Evolutionary conservation across 2,797 vertebrate species (phyloP).

Genomic region (Chaetodon trifasciatus): DNA sequence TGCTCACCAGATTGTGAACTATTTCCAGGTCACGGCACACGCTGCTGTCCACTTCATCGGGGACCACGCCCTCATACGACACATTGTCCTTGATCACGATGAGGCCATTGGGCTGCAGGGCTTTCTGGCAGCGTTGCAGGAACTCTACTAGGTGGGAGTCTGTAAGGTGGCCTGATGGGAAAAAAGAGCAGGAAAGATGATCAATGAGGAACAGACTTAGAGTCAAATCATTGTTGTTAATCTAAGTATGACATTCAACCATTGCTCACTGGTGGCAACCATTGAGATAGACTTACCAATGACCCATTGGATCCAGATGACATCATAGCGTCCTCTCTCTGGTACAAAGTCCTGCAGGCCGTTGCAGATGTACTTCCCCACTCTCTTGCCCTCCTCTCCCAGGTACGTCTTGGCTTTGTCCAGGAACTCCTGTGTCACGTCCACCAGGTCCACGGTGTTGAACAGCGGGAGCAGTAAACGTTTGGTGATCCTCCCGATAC

Average conservation of each 20-base stretch:
- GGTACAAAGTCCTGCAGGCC: conserved; percentile 96
- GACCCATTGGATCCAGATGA: conserved; percentile 99
- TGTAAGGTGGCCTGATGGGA: conserved; percentile 91
- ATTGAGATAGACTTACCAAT: conserved; percentile 88
- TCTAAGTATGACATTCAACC: neutral
- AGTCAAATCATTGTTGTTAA: neutral
- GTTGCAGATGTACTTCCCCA: conserved; percentile 92
- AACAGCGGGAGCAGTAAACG: conserved; percentile 94
- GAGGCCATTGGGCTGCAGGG: conserved; percentile 90
- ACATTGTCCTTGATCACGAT: conserved; percentile 98
- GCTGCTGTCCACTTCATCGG: conserved; percentile 98
- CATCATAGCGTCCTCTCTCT: conserved; percentile 89
- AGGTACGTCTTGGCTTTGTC: conserved; percentile 92
- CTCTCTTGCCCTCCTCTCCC: conserved; percentile 90
- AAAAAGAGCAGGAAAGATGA: neutral
- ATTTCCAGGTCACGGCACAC: conserved; percentile 92
- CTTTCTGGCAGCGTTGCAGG: conserved; percentile 89
- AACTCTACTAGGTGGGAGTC: conserved; percentile 93
- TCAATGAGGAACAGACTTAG: neutral
- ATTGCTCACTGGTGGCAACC: neutral
- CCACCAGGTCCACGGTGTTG: conserved; percentile 94
- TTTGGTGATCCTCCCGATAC: conserved; percentile 96
- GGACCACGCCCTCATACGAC: conserved; percentile 93
- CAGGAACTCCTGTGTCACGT: conserved; percentile 95
- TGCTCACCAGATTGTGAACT: conserved; percentile 85